Evolutionary conservation across 2,113 vertebrate species (phyloP).

Genomic region (Thalassoma bifasciatum): DNA sequence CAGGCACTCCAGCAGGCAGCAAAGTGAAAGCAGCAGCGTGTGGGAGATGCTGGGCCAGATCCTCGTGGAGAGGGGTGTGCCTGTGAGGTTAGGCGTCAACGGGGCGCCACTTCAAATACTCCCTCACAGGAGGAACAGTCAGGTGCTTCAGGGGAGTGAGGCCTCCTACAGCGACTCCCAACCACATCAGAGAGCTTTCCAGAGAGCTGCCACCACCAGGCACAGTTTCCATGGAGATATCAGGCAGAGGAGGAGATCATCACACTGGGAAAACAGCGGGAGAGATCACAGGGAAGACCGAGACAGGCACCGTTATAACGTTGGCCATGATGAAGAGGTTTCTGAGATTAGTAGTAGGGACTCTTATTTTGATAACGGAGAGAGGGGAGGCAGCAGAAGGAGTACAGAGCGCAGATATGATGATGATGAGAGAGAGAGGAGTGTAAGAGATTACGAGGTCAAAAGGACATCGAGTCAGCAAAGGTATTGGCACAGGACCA

Average conservation of each 20-base stretch:
- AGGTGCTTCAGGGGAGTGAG: slow-evolving; percentile 66
- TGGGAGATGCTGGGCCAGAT: slow-evolving; percentile 74
- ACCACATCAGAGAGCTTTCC: slow-evolving; percentile 71
- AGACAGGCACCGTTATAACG: slow-evolving; percentile 30
- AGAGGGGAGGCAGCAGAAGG: slow-evolving; percentile 41
- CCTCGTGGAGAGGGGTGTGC: slow-evolving; percentile 75
- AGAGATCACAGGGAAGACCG: slow-evolving; percentile 54
- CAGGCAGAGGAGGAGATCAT: slow-evolving; percentile 62
- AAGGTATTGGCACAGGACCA: slow-evolving; percentile 35
- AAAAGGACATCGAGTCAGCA: slow-evolving; percentile 57
- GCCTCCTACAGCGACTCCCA: slow-evolving; percentile 60
- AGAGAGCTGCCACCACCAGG: slow-evolving; percentile 66
- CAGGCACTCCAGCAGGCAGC: slow-evolving; percentile 16
- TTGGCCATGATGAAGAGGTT: slow-evolving; percentile 27
- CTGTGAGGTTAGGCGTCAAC: slow-evolving; percentile 57
- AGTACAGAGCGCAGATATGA: slow-evolving; percentile 8
- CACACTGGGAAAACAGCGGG: slow-evolving; percentile 51
- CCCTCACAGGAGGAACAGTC: slow-evolving; percentile 63
- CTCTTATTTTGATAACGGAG: slow-evolving; percentile 11
- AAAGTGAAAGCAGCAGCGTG: slow-evolving; percentile 20
- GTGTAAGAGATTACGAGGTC: slow-evolving; percentile 25
- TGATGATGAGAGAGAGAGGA: slow-evolving; percentile 36
- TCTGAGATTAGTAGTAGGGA: slow-evolving; percentile 43
- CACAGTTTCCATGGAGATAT: slow-evolving; percentile 80
- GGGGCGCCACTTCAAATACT: slow-evolving; percentile 68